Conservation (phyloP, 2,888 invertebrate species). For the Pterobdella sp. region DNA sequence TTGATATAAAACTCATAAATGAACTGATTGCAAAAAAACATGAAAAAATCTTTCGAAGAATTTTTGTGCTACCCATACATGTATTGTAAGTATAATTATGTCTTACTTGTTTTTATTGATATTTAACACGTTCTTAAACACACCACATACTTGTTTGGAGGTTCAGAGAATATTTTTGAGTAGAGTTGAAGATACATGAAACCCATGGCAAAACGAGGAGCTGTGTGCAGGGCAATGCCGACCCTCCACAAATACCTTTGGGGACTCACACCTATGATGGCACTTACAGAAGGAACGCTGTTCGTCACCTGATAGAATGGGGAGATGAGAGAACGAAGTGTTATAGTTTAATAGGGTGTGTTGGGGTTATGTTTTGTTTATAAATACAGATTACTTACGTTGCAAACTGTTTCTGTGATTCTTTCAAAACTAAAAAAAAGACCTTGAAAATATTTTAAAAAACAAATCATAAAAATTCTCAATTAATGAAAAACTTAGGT, state of each 20-base stretch:
- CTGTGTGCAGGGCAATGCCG: conserved; percentile 77
- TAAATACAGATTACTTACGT: conserved; percentile 62
- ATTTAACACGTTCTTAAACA: too few relatives aligned
- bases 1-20: too few relatives aligned
- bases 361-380: neutral
- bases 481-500: too few relatives aligned
- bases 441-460: too few relatives aligned
- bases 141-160: too few relatives aligned
- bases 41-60: too few relatives aligned
- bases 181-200: conserved; percentile 71
- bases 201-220: conserved; percentile 71
- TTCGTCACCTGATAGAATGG: conserved; percentile 70
- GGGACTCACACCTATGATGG: conserved; percentile 78
- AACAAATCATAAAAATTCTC: too few relatives aligned
- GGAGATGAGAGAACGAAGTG: conserved; percentile 31
- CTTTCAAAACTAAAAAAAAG: conserved; percentile 84
- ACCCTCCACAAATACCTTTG: conserved; percentile 87
- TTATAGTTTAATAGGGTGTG: neutral
- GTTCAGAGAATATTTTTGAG: conserved; percentile 55
- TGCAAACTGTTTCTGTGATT: conserved; percentile 88
- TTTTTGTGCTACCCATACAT: too few relatives aligned
- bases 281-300: conserved; percentile 87
- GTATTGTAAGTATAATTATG: neutral
- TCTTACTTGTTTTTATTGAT: too few relatives aligned
- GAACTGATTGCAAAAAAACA: too few relatives aligned